Evolutionary conservation across 2,113 vertebrate genomes (phyloP).

Genomic region (Phalacrocorax carbo): DNA sequence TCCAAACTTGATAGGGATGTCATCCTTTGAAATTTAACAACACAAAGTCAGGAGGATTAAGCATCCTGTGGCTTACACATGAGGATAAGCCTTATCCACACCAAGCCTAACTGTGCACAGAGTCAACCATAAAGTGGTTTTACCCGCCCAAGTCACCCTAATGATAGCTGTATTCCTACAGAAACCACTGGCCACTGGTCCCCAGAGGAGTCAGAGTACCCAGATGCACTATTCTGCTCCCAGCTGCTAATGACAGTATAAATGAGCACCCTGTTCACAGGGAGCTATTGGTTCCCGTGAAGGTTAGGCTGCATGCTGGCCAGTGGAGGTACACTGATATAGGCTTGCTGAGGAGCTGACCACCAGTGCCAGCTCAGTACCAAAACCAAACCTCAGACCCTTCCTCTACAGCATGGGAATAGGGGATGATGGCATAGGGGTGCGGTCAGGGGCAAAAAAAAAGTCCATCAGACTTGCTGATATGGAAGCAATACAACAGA

Average conservation of each 20-base stretch:
- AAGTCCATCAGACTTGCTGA: background rate
- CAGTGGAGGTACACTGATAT: background rate
- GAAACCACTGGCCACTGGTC: background rate
- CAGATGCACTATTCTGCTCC: rapidly evolving
- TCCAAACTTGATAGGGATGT: rapidly evolving
- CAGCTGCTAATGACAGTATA: background rate
- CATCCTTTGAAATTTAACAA: background rate
- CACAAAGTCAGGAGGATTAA: background rate
- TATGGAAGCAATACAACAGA: background rate
- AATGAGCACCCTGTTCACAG: rapidly evolving
- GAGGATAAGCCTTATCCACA: background rate
- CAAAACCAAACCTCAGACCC: background rate
- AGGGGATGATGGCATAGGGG: rapidly evolving
- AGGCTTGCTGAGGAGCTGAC: background rate
- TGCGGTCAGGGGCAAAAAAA: background rate
- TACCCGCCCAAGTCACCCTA: background rate
- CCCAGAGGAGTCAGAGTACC: background rate
- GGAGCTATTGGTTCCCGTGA: background rate
- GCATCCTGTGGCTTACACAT: rapidly evolving
- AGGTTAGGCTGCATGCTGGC: background rate
- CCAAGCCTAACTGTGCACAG: background rate
- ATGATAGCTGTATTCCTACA: background rate
- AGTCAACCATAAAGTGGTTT: background rate
- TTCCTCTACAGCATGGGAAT: background rate
- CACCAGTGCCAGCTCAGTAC: background rate